Evolutionary conservation across 2,888 invertebrate species (phyloP), one percentile per base, ranked within the genome.

Genomic region (Thelaira solivaga): DNA sequence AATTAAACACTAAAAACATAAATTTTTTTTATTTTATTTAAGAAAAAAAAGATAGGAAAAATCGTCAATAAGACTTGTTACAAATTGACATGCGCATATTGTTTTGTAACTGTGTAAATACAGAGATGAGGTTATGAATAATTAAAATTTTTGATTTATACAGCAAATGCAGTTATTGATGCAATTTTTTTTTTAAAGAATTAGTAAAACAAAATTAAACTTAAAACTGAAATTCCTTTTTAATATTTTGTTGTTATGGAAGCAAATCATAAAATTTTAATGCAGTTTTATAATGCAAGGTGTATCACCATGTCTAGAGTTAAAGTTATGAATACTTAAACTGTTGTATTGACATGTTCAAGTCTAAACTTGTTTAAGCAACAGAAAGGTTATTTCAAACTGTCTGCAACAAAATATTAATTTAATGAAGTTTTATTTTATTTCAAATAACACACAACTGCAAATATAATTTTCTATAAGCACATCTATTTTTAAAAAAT

Each of bases 121-220:
- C 49, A 10, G 18, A 41, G 55, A 36, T 47, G 18, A 36, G 57
- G 29, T 64, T 68, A 68, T 77, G 73, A 77, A 77, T 77, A 72
- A 77, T 77, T 51, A 43, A 61, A 41, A 39, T 39, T 39, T 59
- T 43, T 22, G 10, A 51, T 61, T 55, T 45, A 22, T 53, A 34
- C 7, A 22, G 11, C 4, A n/a, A 10, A 34, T 6, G 26, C 4
- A 5, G 26, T 26, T 4, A 26, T 26, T 26, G 6, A 26, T 26
- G 4, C 3, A 26, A 26, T 26, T 26, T 26, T 26, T 26, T 26
- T 26, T 26, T 26, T 26, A 26, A n/a, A n/a, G n/a, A n/a, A 4
- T n/a, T 10, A 34, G n/a, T 34, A 34, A 34, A n/a, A 4, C 34
- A 34, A 1, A 34, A 34, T 1, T 34, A 3, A 26, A 26, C 6